These are phyloP conservation scores for Nebria ingens DNA, from an alignment of 1,140 invertebrate species.

Conservation along the genomic window DNA sequence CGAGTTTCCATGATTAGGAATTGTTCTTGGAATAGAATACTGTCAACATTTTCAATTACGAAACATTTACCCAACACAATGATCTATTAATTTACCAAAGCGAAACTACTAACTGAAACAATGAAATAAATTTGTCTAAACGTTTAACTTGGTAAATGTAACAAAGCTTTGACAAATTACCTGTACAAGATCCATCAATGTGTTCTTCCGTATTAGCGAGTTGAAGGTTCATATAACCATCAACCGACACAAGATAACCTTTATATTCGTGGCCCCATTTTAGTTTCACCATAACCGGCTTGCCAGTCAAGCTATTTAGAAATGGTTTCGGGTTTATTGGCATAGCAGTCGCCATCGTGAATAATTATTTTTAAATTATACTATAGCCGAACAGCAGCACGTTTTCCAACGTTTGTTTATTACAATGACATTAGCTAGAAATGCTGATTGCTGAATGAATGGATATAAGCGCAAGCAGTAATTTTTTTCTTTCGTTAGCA, in stretches of 20 bases:
- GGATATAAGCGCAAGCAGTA: too few species aligned
- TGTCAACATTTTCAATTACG: too few species aligned
- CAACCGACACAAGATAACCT: conserved; percentile 93
- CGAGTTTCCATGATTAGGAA: too few species aligned
- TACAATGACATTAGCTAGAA: not conserved
- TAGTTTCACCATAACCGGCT: conserved; percentile 93
- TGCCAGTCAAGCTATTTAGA: conserved; percentile 93
- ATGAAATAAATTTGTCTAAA: not conserved
- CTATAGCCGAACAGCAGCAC: not conserved
- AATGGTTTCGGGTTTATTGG: conserved; percentile 99
- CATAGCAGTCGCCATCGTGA: conserved; percentile 66
- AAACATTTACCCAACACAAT: too few species aligned
- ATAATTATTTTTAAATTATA: conserved; percentile 12
- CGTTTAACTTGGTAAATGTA: not conserved
- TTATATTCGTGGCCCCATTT: conserved; percentile 99
- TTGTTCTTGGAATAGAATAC: too few species aligned
- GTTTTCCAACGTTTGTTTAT: conserved; percentile 5
- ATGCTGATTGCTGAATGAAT: too few species aligned
- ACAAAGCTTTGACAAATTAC: conserved; percentile 29
- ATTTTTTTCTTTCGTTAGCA: too few species aligned
- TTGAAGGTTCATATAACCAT: conserved; percentile 99
- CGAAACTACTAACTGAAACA: too few species aligned
- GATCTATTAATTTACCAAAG: too few species aligned
- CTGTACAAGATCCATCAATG: conserved; percentile 83
- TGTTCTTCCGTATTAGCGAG: conserved; percentile 98